phyloP scores from a whole-genome alignment of 2,113 vertebrate species.

The Gallinago paraguaiae region DNA sequence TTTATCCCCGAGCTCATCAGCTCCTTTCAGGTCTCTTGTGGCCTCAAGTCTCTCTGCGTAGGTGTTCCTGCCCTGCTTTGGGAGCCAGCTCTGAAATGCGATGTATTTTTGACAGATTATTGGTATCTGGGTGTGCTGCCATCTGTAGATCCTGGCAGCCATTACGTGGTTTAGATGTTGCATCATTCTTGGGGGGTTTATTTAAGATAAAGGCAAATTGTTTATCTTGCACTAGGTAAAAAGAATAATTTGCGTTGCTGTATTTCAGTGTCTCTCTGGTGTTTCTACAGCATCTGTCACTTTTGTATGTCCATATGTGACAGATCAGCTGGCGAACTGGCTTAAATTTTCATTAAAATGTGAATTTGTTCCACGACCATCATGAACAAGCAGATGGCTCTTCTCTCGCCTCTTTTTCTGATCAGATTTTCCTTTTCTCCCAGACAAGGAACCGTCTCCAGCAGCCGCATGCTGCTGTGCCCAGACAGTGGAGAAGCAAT shows the following conservation, averaged over 20 bases:
- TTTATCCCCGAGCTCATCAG: not conserved
- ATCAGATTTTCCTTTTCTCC: not conserved
- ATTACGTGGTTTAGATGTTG: accelerated
- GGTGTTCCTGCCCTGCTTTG: not conserved
- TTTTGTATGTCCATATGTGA: not conserved
- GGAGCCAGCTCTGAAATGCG: not conserved
- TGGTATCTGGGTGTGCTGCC: conserved; percentile 12
- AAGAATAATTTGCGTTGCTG: not conserved
- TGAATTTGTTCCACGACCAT: not conserved
- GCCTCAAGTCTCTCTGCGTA: not conserved
- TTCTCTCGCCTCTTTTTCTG: not conserved
- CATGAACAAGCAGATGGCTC: not conserved
- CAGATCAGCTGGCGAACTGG: not conserved
- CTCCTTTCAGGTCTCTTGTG: not conserved
- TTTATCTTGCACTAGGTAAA: not conserved
- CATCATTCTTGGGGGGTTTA: not conserved
- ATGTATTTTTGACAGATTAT: not conserved
- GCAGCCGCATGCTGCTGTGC: not conserved
- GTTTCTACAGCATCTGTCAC: not conserved
- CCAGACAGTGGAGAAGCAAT: not conserved
- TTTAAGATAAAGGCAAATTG: not conserved
- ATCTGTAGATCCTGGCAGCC: not conserved
- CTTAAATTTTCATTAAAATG: not conserved
- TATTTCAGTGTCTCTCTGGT: not conserved
- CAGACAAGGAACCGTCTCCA: not conserved